Conservation (phyloP, 1,140 invertebrate species). For the Tetramorium simillimum region DNA sequence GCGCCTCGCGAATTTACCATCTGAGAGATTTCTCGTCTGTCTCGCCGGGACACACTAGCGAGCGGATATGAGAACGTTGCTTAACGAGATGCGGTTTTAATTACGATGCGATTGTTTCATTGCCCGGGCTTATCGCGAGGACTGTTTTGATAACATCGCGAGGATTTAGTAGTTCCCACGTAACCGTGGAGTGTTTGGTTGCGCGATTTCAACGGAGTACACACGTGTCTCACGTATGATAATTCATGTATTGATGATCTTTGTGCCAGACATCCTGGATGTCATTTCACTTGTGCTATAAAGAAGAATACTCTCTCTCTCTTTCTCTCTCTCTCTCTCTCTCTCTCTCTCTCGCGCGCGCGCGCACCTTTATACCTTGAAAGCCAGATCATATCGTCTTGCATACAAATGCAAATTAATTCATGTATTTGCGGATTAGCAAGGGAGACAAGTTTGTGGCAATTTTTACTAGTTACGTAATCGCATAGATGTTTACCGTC, state of each 20-base stretch:
- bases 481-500: conserved; percentile 9
- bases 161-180: conserved; percentile 38
- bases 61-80: conserved; percentile 40
- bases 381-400: conserved; percentile 5
- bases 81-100: conserved; percentile 57
- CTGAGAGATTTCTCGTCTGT: conserved; percentile 37
- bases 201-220: not conserved
- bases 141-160: conserved; percentile 20
- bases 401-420: conserved; percentile 42
- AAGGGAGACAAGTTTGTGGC: not conserved
- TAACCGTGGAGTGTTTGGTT: not conserved
- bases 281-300: not conserved
- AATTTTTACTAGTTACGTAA: conserved; percentile 1
- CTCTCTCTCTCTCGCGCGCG: no score
- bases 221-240: not conserved
- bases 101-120: conserved; percentile 55
- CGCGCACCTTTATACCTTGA: not conserved
- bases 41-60: conserved; percentile 18
- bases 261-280: not conserved
- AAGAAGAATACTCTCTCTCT: not conserved
- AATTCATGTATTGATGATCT: conserved; percentile 36
- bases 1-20: conserved; percentile 33
- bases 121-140: conserved; percentile 29
- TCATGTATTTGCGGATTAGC: conserved; percentile 31
- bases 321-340: not conserved